phyloP scores from a whole-genome alignment of 2,113 vertebrate genomes.

The Percopsis transmontana region DNA sequence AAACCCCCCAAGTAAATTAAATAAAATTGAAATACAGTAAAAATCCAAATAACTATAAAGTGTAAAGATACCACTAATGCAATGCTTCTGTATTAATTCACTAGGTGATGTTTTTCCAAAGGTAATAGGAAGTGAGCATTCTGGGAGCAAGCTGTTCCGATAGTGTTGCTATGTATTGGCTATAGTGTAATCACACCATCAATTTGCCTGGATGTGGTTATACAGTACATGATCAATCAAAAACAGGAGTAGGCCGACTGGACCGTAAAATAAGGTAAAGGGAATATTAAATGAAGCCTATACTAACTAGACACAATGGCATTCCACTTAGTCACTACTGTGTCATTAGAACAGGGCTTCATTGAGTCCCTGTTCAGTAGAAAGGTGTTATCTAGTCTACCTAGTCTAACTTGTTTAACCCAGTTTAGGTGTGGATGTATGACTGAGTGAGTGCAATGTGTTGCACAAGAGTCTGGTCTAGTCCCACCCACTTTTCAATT shows the following conservation, averaged over 20 bases:
- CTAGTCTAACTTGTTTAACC: too few relatives aligned
- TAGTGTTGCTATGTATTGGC: neutral
- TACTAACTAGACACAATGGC: neutral
- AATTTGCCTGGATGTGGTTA: too few relatives aligned
- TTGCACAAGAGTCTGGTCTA: too few relatives aligned
- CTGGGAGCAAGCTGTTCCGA: neutral
- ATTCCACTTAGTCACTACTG: neutral
- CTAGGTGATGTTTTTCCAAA: too few relatives aligned
- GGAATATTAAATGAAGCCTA: neutral
- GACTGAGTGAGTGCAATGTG: too few relatives aligned
- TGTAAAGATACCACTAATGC: neutral
- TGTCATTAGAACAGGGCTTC: neutral
- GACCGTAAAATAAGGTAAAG: neutral
- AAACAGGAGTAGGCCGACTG: too few relatives aligned
- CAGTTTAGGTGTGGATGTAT: too few relatives aligned
- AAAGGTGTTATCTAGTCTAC: neutral
- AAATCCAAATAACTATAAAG: neutral
- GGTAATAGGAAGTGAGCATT: neutral
- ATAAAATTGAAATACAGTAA: neutral
- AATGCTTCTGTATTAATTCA: too few relatives aligned
- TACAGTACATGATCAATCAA: too few relatives aligned
- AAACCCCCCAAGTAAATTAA: too few relatives aligned
- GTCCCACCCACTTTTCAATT: too few relatives aligned
- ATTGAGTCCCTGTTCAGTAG: neutral
- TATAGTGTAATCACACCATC: neutral